Conservation (phyloP, 1,140 invertebrate species). For the Caenorhabditis latens region DNA sequence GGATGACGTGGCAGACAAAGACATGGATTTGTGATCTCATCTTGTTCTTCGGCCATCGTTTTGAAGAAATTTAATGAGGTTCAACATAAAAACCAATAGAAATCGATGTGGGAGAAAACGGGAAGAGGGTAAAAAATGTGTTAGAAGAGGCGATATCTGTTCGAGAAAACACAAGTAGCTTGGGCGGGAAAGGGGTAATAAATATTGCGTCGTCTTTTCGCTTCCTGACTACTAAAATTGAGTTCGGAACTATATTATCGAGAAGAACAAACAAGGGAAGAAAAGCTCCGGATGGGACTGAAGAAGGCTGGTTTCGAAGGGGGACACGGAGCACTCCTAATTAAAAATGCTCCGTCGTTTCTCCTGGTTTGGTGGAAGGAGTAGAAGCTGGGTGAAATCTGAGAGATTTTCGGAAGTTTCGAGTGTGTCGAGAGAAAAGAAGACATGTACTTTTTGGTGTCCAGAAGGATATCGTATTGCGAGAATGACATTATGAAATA, state of each 20-base stretch:
- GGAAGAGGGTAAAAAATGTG: slow-evolving; percentile 21
- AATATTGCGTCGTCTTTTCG: slow-evolving; percentile 43
- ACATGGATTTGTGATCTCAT: not conserved
- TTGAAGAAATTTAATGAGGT: not conserved
- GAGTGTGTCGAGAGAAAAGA: slow-evolving; percentile 26
- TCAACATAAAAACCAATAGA: slow-evolving; percentile 1
- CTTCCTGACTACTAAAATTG: slow-evolving; percentile 54
- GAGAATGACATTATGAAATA: slow-evolving; percentile 1
- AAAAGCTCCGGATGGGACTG: slow-evolving; percentile 33
- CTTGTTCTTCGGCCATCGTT: not conserved
- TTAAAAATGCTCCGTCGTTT: slow-evolving; percentile 21
- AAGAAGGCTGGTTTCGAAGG: not conserved
- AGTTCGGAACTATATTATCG: slow-evolving; percentile 48
- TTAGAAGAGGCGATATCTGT: not conserved
- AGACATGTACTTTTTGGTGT: slow-evolving; percentile 53
- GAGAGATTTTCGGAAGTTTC: slow-evolving; percentile 51
- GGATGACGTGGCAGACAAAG: slow-evolving; percentile 6
- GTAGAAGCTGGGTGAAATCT: not conserved
- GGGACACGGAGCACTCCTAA: slow-evolving; percentile 14
- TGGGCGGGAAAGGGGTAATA: slow-evolving; percentile 9
- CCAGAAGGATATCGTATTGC: slow-evolving; percentile 24
- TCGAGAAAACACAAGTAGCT: slow-evolving; percentile 29
- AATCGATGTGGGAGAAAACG: not conserved
- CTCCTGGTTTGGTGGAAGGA: slow-evolving; percentile 12
- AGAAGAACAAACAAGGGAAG: slow-evolving; percentile 8